Evolutionary conservation across 2,113 vertebrate genomes (phyloP).

Genomic region (Benthochromis sp.): DNA sequence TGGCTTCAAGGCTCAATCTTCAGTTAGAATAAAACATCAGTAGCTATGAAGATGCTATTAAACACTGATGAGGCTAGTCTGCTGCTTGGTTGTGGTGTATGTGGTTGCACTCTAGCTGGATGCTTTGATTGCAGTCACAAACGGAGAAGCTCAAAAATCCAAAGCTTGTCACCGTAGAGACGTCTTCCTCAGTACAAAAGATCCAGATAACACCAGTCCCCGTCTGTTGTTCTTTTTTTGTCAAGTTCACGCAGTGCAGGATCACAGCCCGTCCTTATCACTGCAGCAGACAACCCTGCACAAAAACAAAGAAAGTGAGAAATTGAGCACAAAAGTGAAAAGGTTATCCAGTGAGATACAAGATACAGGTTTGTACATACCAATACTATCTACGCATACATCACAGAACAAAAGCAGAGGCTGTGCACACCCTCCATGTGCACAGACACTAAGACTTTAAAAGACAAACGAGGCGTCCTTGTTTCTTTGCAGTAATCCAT

Average conservation of each 20-base stretch:
- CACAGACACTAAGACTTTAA: neutral
- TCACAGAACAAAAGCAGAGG: neutral
- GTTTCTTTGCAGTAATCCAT: neutral
- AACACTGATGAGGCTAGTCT: neutral
- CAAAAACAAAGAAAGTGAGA: neutral
- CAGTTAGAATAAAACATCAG: constrained; percentile 16
- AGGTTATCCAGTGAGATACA: neutral
- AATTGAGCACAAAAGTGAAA: neutral
- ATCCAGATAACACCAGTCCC: neutral
- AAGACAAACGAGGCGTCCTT: neutral
- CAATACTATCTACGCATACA: neutral
- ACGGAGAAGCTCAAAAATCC: neutral
- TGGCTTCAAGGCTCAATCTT: neutral
- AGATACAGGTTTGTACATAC: neutral
- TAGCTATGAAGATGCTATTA: constrained; percentile 19
- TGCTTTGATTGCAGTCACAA: neutral
- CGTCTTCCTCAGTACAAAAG: neutral
- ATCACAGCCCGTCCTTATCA: neutral
- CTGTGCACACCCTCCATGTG: neutral
- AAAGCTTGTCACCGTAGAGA: neutral
- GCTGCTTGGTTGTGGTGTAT: neutral
- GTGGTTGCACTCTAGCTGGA: neutral
- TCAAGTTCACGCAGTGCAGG: neutral
- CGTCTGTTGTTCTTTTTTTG: neutral
- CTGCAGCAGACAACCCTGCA: neutral